Conservation (phyloP, 2,113 vertebrate species). For the Tylochromis polylepis region DNA sequence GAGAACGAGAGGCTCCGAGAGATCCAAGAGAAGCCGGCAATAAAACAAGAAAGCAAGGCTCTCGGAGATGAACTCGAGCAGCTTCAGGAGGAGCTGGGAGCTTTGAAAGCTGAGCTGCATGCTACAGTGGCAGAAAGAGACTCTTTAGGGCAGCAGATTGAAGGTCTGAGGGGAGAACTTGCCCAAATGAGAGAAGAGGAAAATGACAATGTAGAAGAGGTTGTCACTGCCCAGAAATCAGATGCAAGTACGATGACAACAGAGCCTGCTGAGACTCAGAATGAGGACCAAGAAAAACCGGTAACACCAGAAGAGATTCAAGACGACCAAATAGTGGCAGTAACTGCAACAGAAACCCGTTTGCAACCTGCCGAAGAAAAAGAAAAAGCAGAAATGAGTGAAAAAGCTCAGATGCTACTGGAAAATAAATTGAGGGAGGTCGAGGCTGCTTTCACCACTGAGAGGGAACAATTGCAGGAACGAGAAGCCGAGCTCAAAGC, state of each 20-base stretch:
- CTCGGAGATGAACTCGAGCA: conserved; percentile 45
- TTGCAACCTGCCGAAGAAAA: conserved; percentile 4
- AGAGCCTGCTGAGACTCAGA: conserved; percentile 1
- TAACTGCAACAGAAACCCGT: neutral
- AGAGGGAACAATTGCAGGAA: conserved; percentile 49
- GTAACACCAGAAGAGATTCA: neutral
- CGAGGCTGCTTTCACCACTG: conserved; percentile 47
- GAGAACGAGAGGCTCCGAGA: conserved; percentile 85
- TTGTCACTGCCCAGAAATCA: conserved; percentile 27
- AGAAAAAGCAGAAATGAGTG: neutral
- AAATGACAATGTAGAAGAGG: conserved; percentile 42
- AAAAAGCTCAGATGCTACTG: neutral
- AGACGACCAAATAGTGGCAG: neutral
- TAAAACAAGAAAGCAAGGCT: conserved; percentile 31
- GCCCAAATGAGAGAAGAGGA: conserved; percentile 48
- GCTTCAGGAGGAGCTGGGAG: conserved; percentile 47
- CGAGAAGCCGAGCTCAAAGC: conserved; percentile 35
- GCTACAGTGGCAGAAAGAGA: conserved; percentile 44
- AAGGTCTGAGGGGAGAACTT: conserved; percentile 64
- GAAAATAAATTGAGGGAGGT: conserved; percentile 43
- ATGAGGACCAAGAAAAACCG: neutral
- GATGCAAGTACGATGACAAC: neutral
- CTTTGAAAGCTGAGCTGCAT: conserved; percentile 55
- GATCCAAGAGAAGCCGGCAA: conserved; percentile 42
- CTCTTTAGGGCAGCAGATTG: conserved; percentile 51